Evolutionary conservation across 1,140 invertebrate genomes (phyloP), one percentile per base, ranked within the genome.

Genomic region (Papilio polyxenes): DNA sequence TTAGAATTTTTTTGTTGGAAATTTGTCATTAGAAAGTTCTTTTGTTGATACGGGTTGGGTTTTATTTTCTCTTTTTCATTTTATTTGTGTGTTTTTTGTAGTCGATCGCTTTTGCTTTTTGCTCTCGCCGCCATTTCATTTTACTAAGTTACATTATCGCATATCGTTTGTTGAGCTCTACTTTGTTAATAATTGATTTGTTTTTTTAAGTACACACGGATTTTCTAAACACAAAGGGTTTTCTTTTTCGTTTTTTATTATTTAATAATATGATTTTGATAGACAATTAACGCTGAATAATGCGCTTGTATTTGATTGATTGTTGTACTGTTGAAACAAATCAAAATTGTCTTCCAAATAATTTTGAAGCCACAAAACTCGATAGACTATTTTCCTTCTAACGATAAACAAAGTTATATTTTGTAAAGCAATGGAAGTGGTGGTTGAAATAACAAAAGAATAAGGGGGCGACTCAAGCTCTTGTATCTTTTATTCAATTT

Each of bases 1-100:
- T 93, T 93, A 93, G 92, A 91, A 86, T 85, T 91, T 91, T 90
- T 86, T 79, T 81, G 85, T 85, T 84, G 87, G 83, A 88, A 91
- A 88, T 92, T 91, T 92, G 90, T 92, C 91, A 92, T 92, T 92
- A 92, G 90, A 85, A 86, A 88, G 83, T 86, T 85, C 85, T 87
- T 87, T 89, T 89, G 87, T 89, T 80, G 48, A 49, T 69, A 81
- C 48, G 77, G 76, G 78, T 82, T 40, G 56, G 56, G 44, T 82
- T 82, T 82, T 82, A 79, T 82, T 65, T 79, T 82, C 77, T n/a
- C 13, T 78, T 48, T 44, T 78, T 72, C 62, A 59, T 62, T 72
- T 13, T 59, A 65, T 44, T 82, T 75, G 65, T 31, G 75, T 23
- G 31, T 77, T 44, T 56, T 65, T 48, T 82, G 20, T 49, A 40